Base-by-base conservation (phyloP, 2,797 vertebrate genomes). In the Gymnocypris eckloni region DNA sequence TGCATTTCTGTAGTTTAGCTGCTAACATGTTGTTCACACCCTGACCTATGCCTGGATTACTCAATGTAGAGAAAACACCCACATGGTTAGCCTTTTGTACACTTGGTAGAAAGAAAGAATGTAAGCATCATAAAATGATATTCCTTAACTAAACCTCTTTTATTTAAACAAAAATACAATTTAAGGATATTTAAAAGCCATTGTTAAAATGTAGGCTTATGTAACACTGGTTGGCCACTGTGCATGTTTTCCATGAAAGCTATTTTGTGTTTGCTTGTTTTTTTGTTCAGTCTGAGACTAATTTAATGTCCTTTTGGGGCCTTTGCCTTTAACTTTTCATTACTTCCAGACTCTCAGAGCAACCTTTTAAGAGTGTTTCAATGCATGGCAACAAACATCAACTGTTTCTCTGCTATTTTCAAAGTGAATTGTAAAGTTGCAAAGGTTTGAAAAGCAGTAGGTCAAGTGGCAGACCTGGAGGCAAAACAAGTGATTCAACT, bases 1-100 rank as follows among this genome's bases (percentile, higher is more conserved):
- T 89, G 88, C 88, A 90, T 90, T 86, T 88, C 80, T 87, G 77
- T 89, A 84, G 82, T 78, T 78, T 70, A 84, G 59, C 61, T 43
- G 22, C 83, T 66, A n/a, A 75, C 83, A 82, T 82, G 85, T 79
- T 80, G 80, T 71, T 87, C 79, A 81, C 79, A 43, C 73, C 67
- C 66, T 66, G 83, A 61, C 81, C 54, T 39, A 50, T 84, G 67
- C 52, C 52, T 64, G 28, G 33, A 48, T 79, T 59, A 66, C 76
- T 79, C 66, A 70, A 52, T 45, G 20, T 20, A 28, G 43, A 87
- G 80, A 77, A 86, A 81, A 90, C 83, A 69, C 72, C 66, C 37
- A 78, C 10, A 13, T 50, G 54, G 7, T 83, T 80, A 50, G 59
- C 37, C 45, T 16, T 81, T 66, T 77, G 59, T 52, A 41, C 73